phyloP scores from a whole-genome alignment of 1,140 invertebrate species.

The Aethina tumida region DNA sequence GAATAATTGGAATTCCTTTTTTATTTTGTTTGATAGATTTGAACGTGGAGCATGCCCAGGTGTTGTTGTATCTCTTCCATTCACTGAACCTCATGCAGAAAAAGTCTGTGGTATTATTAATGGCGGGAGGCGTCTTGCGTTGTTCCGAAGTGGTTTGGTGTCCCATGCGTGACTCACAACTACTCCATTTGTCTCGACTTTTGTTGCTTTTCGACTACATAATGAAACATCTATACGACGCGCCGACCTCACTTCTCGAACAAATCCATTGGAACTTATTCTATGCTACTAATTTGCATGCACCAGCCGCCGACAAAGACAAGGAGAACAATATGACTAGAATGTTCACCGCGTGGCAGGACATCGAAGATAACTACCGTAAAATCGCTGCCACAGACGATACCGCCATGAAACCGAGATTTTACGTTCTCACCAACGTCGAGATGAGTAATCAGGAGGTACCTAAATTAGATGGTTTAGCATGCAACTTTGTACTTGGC shows the following conservation, averaged over 20 bases:
- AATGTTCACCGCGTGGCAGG: constrained; percentile 66
- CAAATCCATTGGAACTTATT: constrained; percentile 84
- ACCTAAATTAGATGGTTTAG: constrained; percentile 86
- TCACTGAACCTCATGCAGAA: constrained; percentile 93
- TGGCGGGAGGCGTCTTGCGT: constrained; percentile 56
- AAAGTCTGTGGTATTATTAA: constrained; percentile 80
- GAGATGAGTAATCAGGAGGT: constrained; percentile 72
- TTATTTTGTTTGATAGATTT: constrained; percentile 55
- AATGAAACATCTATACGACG: constrained; percentile 90
- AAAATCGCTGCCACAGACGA: constrained; percentile 64
- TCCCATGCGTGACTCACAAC: constrained; percentile 54
- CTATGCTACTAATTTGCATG: constrained; percentile 52
- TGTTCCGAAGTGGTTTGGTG: constrained; percentile 54
- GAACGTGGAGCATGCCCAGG: constrained; percentile 91
- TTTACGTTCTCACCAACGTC: constrained; percentile 69
- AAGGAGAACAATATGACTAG: constrained; percentile 47
- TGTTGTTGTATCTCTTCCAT: constrained; percentile 89
- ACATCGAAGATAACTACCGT: constrained; percentile 70
- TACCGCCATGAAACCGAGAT: constrained; percentile 73
- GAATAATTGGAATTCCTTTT: neutral
- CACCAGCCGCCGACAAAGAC: constrained; percentile 43
- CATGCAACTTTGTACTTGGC: constrained; percentile 86
- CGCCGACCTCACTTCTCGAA: constrained; percentile 62
- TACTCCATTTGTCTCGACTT: constrained; percentile 73
- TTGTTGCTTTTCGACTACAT: constrained; percentile 90